Percentiles rank a stretch among this genome's conserved stretches.
phyloP scores from a whole-genome alignment of 2,113 vertebrate genomes.

The Oxygymnocypris stewartii region DNA sequence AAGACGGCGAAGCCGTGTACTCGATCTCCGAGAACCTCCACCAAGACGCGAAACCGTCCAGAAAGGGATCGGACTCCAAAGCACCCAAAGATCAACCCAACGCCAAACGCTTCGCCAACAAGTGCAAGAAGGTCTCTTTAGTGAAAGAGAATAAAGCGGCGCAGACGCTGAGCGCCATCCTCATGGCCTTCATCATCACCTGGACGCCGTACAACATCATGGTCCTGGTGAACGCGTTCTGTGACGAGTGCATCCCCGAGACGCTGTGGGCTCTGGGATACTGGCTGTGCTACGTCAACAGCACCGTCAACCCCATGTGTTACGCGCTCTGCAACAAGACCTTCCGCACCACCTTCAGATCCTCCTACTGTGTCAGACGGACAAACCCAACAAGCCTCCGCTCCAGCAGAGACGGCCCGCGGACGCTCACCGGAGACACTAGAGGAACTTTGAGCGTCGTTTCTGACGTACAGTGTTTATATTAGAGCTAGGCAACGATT shows the following conservation, averaged over 20 bases:
- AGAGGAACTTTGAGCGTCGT: background rate
- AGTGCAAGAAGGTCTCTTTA: slow-evolving; percentile 87
- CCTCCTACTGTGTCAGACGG: slow-evolving; percentile 85
- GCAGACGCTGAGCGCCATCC: slow-evolving; percentile 93
- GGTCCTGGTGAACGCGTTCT: slow-evolving; percentile 94
- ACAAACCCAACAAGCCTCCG: slow-evolving; percentile 74
- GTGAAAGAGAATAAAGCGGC: slow-evolving; percentile 96
- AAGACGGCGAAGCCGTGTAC: slow-evolving; percentile 80
- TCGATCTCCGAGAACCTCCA: slow-evolving; percentile 64
- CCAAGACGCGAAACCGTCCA: slow-evolving; percentile 63
- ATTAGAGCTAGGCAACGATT: too few species aligned
- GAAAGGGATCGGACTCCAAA: slow-evolving; percentile 72
- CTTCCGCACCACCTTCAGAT: slow-evolving; percentile 94
- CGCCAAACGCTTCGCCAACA: slow-evolving; percentile 85
- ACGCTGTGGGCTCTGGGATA: slow-evolving; percentile 94
- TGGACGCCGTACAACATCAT: slow-evolving; percentile 98
- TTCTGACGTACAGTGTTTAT: background rate
- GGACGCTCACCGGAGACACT: slow-evolving; percentile 73
- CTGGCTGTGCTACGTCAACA: slow-evolving; percentile 98
- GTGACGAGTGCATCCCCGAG: slow-evolving; percentile 83
- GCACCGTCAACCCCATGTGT: slow-evolving; percentile 96
- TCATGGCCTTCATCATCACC: slow-evolving; percentile 93
- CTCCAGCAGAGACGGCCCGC: slow-evolving; percentile 76
- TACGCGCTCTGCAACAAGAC: slow-evolving; percentile 97
- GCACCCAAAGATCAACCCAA: slow-evolving; percentile 54